These are phyloP conservation scores for Turnix velox DNA, from an alignment of 2,113 vertebrate genomes.

Conservation along the genomic window DNA sequence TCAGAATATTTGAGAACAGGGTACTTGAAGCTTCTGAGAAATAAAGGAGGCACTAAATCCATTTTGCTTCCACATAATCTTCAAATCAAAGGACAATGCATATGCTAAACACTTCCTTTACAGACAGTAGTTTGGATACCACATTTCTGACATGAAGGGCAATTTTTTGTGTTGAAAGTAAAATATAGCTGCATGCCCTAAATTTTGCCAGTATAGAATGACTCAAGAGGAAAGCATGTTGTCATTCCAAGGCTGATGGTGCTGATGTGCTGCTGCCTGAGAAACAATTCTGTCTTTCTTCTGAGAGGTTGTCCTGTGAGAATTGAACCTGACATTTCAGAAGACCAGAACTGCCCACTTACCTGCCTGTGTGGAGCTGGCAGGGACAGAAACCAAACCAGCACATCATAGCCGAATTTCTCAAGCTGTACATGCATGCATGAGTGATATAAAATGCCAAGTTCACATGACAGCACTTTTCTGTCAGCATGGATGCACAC, in stretches of 20 bases:
- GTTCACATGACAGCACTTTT: not conserved
- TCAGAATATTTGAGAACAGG: not conserved
- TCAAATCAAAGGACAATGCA: not conserved
- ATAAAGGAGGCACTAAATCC: not conserved
- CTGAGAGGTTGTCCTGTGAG: not conserved
- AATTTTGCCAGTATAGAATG: not conserved
- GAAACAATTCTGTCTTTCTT: not conserved
- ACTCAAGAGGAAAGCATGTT: not conserved
- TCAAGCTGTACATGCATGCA: not conserved
- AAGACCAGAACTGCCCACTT: not conserved
- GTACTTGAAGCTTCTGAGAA: not conserved
- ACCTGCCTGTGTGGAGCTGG: not conserved
- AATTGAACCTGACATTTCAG: not conserved
- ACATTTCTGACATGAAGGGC: not conserved
- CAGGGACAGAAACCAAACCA: not conserved
- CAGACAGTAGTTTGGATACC: not conserved
- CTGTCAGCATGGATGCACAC: not conserved
- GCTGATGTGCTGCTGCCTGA: not conserved
- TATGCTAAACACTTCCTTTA: not conserved
- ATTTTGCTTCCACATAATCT: not conserved
- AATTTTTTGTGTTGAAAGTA: not conserved
- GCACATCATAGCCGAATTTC: not conserved
- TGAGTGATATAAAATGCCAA: not conserved
- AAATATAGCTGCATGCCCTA: not conserved
- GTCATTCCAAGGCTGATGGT: not conserved